These are phyloP conservation scores for Chrysina gloriosa DNA, from an alignment of 2,888 invertebrate genomes.

Conservation along the genomic window DNA sequence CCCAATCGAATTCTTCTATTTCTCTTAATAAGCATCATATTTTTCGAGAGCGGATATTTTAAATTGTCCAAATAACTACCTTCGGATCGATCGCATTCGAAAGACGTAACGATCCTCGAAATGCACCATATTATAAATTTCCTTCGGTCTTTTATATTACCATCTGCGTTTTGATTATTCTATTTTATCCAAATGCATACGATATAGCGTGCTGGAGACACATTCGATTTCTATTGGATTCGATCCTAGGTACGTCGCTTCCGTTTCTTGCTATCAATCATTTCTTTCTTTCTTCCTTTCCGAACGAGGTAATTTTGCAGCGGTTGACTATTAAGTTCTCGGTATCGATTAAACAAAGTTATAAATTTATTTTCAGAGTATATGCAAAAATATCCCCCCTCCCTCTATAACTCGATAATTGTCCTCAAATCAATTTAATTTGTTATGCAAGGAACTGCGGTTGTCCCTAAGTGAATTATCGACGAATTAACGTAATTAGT, in stretches of 20 bases:
- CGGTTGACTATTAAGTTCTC: too few relatives aligned
- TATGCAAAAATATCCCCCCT: too few relatives aligned
- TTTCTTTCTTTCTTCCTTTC: neutral
- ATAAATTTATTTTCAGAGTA: too few relatives aligned
- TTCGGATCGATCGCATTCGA: too few relatives aligned
- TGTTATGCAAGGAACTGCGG: neutral
- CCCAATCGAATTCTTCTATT: too few relatives aligned
- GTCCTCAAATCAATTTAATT: neutral
- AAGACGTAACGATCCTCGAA: neutral
- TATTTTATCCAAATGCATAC: slow-evolving; percentile 18
- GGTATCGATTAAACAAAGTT: too few relatives aligned
- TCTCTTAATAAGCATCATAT: too few relatives aligned
- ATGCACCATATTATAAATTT: too few relatives aligned
- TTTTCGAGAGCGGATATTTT: too few relatives aligned
- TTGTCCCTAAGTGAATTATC: neutral
- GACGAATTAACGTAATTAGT: neutral
- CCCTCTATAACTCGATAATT: neutral
- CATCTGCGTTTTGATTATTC: neutral
- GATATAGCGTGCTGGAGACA: slow-evolving; percentile 3
- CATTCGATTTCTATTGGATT: slow-evolving; percentile 16
- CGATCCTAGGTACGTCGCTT: neutral
- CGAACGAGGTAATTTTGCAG: neutral
- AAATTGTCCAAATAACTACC: too few relatives aligned
- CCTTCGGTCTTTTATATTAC: neutral
- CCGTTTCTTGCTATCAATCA: slow-evolving; percentile 4